Evolutionary conservation across 2,888 invertebrate genomes (phyloP), one percentile per base, ranked within the genome.

Genomic region (Morpho achilles): DNA sequence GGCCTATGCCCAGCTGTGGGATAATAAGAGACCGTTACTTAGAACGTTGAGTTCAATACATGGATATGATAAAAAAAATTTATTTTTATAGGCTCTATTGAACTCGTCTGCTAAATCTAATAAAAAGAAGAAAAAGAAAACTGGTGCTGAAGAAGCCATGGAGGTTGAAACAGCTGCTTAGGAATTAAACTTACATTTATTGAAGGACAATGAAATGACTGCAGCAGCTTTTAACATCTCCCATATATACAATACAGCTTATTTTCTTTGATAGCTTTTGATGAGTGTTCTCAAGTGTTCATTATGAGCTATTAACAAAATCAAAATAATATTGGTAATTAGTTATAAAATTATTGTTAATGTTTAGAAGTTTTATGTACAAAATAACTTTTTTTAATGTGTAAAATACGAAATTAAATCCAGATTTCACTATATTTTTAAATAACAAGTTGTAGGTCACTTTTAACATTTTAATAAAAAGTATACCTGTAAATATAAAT

Each of bases 121-220:
- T 71, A 97, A 97, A 89, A 97, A 97, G 94, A 97, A 96, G 93
- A 96, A 96, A 95, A 96, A 96, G 94, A 94, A 94, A 66, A 93
- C 93, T 67, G 93, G 93, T 64, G 87, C 91, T 55, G 87, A 91
- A 67, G 91, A 92, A 67, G 82, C 92, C n/a, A 91, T 92, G 90
- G 92, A 92, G 79, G 92, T 91, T 23, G 92, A 93, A 75, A 92
- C 91, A 60, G 91, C 83, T 79, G 89, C 90, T 74, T 89, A 88
- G 78, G 81, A 75, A 59, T 57, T 52, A 51, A 59, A 53, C 46
- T 59, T 53, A 53, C 53, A 22, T 56, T 57, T 41, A 43, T 41
- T 43, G 53, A 53, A 54, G 61, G 63, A 67, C 59, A 39, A 53
- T 67, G 62, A 59, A 61, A 62, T 55, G 42, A 60, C 61, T 64